phyloP scores from a whole-genome alignment of 1,140 invertebrate genomes.

The Pogonomyrmex californicus region DNA sequence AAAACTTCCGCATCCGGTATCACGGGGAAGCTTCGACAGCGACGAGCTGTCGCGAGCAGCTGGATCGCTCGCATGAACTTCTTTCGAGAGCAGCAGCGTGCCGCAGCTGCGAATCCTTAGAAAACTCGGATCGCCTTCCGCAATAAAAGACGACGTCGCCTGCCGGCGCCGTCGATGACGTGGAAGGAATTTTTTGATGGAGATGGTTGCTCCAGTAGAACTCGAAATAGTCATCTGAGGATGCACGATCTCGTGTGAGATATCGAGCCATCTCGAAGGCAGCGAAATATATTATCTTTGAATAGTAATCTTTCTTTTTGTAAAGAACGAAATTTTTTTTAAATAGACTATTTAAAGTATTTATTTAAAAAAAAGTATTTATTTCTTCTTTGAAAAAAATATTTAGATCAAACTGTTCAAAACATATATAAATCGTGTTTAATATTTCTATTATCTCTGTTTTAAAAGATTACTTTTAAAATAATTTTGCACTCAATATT shows the following conservation, averaged over 20 bases:
- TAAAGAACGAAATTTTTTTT: background rate
- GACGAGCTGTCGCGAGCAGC: constrained; percentile 43
- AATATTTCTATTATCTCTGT: background rate
- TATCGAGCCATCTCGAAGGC: background rate
- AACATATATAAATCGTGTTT: background rate
- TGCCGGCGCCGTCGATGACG: constrained; percentile 60
- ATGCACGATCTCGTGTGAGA: constrained; percentile 5
- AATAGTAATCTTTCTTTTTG: background rate
- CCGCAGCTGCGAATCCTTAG: constrained; percentile 56
- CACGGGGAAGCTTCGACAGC: constrained; percentile 60
- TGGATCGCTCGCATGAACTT: constrained; percentile 58
- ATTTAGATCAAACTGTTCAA: background rate
- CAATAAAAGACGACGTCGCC: constrained; percentile 61
- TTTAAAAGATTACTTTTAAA: background rate
- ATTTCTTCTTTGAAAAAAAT: background rate
- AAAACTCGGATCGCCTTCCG: constrained; percentile 51
- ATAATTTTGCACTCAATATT: background rate
- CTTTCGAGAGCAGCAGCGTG: constrained; percentile 20
- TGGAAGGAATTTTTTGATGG: constrained; percentile 54
- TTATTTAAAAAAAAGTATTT: background rate
- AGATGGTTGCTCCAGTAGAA: constrained; percentile 40
- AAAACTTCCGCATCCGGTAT: constrained; percentile 70
- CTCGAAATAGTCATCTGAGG: constrained; percentile 46
- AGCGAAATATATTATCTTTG: background rate
- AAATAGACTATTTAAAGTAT: background rate